These are phyloP conservation scores for Pinna nobilis DNA, from an alignment of 1,140 invertebrate species.

Conservation along the genomic window DNA sequence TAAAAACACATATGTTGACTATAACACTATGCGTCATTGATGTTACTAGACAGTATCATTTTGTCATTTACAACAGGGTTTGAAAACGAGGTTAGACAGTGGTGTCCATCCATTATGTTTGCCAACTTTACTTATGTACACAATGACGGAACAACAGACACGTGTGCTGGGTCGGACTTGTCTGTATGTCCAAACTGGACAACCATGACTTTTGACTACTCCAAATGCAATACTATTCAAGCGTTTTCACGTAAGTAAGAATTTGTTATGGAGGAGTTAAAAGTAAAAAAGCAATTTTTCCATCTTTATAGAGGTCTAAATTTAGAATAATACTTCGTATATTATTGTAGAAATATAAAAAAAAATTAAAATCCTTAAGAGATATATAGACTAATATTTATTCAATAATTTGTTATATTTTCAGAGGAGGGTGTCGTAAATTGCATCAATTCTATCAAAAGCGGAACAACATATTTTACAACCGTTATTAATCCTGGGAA, in stretches of 20 bases:
- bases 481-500: constrained; percentile 6
- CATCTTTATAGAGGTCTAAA: too few relatives aligned
- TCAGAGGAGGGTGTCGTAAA: constrained; percentile 9
- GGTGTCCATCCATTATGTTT: constrained; percentile 13
- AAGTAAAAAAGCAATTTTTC: too few relatives aligned
- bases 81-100: background rate
- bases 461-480: background rate
- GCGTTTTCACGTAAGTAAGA: constrained; percentile 24
- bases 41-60: too few relatives aligned
- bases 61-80: background rate
- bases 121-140: constrained; percentile 30
- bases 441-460: constrained; percentile 7
- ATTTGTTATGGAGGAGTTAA: too few relatives aligned
- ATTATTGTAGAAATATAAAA: too few relatives aligned
- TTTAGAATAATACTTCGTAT: too few relatives aligned
- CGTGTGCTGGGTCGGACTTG: constrained; percentile 3
- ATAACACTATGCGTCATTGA: too few relatives aligned
- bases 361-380: too few relatives aligned
- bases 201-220: constrained; percentile 35
- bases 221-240: constrained; percentile 24
- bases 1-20: too few relatives aligned
- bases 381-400: too few relatives aligned
- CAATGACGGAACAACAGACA: constrained; percentile 6
- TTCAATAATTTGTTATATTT: background rate
- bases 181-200: constrained; percentile 24